A percentile compares a stretch with the other conserved stretches of the same genome.
These are phyloP conservation scores for Andrena bicolor DNA, from an alignment of 2,888 invertebrate species.

Conservation along the genomic window DNA sequence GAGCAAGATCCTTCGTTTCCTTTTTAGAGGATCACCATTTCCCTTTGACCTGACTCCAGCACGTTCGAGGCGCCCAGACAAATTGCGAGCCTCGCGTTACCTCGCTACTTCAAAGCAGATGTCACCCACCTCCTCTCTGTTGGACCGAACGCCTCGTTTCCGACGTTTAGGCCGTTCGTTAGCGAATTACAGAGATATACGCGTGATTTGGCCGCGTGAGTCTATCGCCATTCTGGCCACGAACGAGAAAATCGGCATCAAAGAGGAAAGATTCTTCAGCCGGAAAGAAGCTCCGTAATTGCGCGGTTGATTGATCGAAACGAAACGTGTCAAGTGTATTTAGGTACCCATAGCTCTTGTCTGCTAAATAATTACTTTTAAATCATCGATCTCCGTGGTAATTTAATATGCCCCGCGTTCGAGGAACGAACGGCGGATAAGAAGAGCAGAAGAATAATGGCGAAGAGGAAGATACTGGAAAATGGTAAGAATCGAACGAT, in stretches of 20 bases:
- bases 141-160: neutral
- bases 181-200: conserved; percentile 58
- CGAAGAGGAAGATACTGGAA: neutral
- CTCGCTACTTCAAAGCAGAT: conserved; percentile 51
- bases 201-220: conserved; percentile 20
- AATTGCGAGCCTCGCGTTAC: conserved; percentile 51
- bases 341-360: too few relatives aligned
- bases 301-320: too few relatives aligned
- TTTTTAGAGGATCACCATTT: conserved; percentile 7
- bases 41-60: neutral
- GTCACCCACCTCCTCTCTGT: conserved; percentile 6
- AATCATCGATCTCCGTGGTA: neutral
- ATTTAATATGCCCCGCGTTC: conserved; percentile 16
- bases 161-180: conserved; percentile 56
- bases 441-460: conserved; percentile 18
- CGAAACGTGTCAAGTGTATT: too few relatives aligned
- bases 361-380: neutral
- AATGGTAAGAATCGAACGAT: conserved; percentile 18
- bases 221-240: neutral
- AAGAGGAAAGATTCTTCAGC: neutral
- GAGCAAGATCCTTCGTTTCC: neutral
- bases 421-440: neutral
- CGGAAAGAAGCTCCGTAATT: neutral
- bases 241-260: neutral
- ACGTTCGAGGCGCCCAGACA: conserved; percentile 21